phyloP scores from a whole-genome alignment of 2,113 vertebrate species.

The Sebastes schlegelii region DNA sequence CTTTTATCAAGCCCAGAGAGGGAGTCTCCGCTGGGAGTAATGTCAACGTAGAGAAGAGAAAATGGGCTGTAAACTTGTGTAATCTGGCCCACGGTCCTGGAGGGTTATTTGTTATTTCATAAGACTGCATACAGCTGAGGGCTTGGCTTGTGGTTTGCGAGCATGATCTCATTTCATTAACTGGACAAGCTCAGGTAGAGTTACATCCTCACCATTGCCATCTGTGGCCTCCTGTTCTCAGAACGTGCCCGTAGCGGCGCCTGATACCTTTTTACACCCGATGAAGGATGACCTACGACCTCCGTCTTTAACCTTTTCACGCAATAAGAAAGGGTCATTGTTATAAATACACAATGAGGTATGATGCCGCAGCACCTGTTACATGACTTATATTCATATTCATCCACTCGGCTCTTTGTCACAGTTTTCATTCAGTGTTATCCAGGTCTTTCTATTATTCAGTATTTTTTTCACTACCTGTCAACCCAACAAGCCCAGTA shows the following conservation, averaged over 20 bases:
- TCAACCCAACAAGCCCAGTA: conserved; percentile 20
- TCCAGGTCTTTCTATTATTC: conserved; percentile 51
- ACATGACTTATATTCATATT: conserved; percentile 2
- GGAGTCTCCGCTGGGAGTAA: conserved; percentile 44
- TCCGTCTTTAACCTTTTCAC: conserved; percentile 44
- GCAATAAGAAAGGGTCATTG: neutral
- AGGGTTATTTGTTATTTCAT: conserved; percentile 61
- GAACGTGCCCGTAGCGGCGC: conserved; percentile 9
- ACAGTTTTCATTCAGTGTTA: conserved; percentile 18
- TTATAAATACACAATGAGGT: conserved; percentile 23
- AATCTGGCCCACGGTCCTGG: conserved; percentile 36
- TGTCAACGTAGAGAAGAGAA: conserved; percentile 43
- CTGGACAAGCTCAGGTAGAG: conserved; percentile 66
- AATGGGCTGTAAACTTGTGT: conserved; percentile 45
- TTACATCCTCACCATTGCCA: conserved; percentile 66
- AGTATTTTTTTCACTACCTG: conserved; percentile 44
- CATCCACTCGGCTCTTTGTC: conserved; percentile 3
- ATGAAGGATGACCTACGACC: conserved; percentile 60
- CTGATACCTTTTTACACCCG: conserved; percentile 54
- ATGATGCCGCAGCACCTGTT: conserved; percentile 33
- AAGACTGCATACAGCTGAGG: conserved; percentile 39
- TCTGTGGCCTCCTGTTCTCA: conserved; percentile 64
- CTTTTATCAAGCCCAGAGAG: conserved; percentile 34
- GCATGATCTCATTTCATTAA: conserved; percentile 75
- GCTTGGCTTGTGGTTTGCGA: conserved; percentile 56